Conservation (phyloP, 2,888 invertebrate species). For the Tenthredo distinguenda region DNA sequence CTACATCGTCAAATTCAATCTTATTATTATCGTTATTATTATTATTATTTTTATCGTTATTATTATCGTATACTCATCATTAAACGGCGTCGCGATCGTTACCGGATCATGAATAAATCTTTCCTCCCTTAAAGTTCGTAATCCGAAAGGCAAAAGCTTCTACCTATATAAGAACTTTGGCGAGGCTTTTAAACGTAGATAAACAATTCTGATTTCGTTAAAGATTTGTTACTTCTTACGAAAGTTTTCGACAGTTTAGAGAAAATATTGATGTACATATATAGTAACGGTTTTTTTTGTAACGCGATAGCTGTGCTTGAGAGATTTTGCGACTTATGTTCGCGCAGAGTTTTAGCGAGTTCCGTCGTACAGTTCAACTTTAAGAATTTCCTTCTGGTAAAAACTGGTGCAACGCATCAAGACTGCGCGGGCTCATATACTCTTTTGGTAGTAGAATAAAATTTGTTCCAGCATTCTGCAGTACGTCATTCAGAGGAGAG, state of each 20-base stretch:
- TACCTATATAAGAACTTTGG: background rate
- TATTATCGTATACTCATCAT: background rate
- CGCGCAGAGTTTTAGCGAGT: background rate
- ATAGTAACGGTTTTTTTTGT: background rate
- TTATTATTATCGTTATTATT: background rate
- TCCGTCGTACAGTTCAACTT: background rate
- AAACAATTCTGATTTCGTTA: background rate
- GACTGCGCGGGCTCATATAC: background rate
- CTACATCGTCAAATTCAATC: conserved; percentile 10
- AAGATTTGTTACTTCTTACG: background rate
- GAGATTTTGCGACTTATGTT: background rate
- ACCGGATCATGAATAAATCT: conserved; percentile 24
- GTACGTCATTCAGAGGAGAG: background rate
- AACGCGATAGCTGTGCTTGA: background rate
- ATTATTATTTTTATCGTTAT: background rate
- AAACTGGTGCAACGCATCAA: conserved; percentile 1
- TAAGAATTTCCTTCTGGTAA: background rate
- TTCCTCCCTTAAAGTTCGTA: background rate
- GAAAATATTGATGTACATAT: background rate
- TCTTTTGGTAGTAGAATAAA: conserved; percentile 2
- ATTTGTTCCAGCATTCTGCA: background rate
- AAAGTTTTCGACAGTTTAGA: background rate
- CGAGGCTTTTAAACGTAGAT: background rate
- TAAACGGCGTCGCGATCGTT: background rate
- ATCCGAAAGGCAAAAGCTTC: background rate